These are phyloP conservation scores for Drosophila bocki DNA, from an alignment of 1,140 invertebrate species.

Conservation along the genomic window DNA sequence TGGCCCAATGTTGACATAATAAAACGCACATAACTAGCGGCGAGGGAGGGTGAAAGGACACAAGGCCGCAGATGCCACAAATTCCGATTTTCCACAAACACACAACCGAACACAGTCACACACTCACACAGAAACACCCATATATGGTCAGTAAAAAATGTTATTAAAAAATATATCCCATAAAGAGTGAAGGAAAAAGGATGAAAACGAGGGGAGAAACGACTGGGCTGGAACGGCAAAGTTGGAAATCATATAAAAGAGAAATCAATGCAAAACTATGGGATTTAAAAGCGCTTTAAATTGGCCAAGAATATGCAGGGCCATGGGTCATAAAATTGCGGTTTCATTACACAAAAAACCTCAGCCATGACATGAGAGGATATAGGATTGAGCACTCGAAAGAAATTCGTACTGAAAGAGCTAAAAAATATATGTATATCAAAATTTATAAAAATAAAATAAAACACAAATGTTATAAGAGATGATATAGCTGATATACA, in stretches of 20 bases:
- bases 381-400: conserved; percentile 8
- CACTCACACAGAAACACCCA: conserved; percentile 22
- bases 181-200: conserved; percentile 41
- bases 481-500: not conserved
- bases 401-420: not conserved
- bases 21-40: conserved; percentile 77
- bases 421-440: not conserved
- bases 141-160: conserved; percentile 59
- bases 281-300: conserved; percentile 77
- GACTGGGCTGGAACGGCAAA: conserved; percentile 30
- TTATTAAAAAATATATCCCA: conserved; percentile 71
- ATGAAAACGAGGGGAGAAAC: not conserved
- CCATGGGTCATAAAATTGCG: conserved; percentile 77
- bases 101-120: conserved; percentile 25
- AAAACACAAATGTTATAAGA: not conserved
- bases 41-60: conserved; percentile 46
- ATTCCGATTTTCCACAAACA: conserved; percentile 66
- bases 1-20: conserved; percentile 80
- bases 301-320: conserved; percentile 75
- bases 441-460: not conserved
- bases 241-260: conserved; percentile 77
- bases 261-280: conserved; percentile 78
- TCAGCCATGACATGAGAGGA: conserved; percentile 36
- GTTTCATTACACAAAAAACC: conserved; percentile 59
- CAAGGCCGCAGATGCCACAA: conserved; percentile 78